A percentile compares a stretch with the other conserved stretches of the same genome.
These are phyloP conservation scores for Acrocephalus scirpaceus DNA, from an alignment of 2,797 vertebrate species.

Conservation along the genomic window DNA sequence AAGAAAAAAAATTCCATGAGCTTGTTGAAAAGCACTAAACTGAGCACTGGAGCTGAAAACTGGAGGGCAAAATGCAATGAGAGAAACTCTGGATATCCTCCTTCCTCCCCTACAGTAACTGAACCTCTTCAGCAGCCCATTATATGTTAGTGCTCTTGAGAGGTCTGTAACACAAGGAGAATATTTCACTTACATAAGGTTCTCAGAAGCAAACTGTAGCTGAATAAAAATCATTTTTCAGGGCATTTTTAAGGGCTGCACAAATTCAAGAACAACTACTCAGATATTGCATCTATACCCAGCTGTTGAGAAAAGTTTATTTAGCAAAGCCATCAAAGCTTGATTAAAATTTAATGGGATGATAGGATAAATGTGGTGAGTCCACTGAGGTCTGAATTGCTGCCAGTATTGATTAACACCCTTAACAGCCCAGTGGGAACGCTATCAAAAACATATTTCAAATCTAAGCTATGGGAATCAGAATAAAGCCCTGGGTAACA, in stretches of 20 bases:
- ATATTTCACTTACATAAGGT: not conserved
- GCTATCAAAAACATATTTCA: slow-evolving; percentile 29
- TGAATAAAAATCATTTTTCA: not conserved
- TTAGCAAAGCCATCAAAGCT: slow-evolving; percentile 52
- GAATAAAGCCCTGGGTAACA: slow-evolving; percentile 12
- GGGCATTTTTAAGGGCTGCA: not conserved
- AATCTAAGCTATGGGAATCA: slow-evolving; percentile 4
- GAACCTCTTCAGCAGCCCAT: not conserved
- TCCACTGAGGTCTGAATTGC: slow-evolving; percentile 32
- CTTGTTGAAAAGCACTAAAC: not conserved
- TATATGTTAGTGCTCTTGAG: not conserved
- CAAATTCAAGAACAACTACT: not conserved
- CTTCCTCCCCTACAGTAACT: not conserved
- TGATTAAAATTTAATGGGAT: slow-evolving; percentile 61
- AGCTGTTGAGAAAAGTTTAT: slow-evolving; percentile 41
- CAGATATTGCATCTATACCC: slow-evolving; percentile 8
- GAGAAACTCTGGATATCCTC: not conserved
- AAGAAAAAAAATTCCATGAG: not conserved
- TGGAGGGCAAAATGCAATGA: not conserved
- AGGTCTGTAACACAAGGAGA: not conserved
- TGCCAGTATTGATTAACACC: slow-evolving; percentile 63
- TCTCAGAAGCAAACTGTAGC: not conserved
- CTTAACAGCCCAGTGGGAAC: slow-evolving; percentile 31
- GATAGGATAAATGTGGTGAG: slow-evolving; percentile 25
- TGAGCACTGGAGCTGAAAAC: not conserved